Conservation (phyloP, 2,113 vertebrate species). For the Tenebrosternarchus preto region DNA sequence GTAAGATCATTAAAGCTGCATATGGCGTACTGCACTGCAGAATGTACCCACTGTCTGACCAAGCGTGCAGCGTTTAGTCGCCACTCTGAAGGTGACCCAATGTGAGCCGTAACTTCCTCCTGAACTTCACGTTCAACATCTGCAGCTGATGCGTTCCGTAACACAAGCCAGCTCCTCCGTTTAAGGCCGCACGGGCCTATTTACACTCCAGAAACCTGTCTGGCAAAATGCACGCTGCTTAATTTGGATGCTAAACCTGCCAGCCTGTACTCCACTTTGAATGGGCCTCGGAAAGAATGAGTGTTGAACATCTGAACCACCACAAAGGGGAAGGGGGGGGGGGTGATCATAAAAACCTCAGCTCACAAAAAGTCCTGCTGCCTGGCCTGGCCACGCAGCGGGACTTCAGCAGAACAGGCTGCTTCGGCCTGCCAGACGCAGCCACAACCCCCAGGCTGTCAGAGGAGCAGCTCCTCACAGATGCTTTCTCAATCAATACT, state of each 20-base stretch:
- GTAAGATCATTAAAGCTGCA: neutral
- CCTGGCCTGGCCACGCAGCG: slow-evolving; percentile 2
- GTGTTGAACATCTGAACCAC: slow-evolving; percentile 33
- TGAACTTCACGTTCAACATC: slow-evolving; percentile 37
- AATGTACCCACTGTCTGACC: neutral
- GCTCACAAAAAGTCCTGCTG: slow-evolving; percentile 27
- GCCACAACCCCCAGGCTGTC: neutral
- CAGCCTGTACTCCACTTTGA: slow-evolving; percentile 27
- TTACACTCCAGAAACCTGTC: slow-evolving; percentile 36
- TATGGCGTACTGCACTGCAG: neutral
- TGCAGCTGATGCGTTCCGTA: slow-evolving; percentile 14
- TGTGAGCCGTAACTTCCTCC: neutral
- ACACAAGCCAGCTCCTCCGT: slow-evolving; percentile 25
- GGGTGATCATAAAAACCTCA: slow-evolving; percentile 44
- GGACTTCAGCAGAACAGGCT: slow-evolving; percentile 24
- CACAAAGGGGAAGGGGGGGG: neutral
- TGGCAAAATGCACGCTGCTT: slow-evolving; percentile 23
- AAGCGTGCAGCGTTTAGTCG: neutral
- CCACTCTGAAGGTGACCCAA: neutral
- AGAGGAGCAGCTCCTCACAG: neutral
- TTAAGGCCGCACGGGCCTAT: slow-evolving; percentile 36
- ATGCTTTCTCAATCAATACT: slow-evolving; percentile 11
- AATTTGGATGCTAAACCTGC: slow-evolving; percentile 48
- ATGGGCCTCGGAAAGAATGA: slow-evolving; percentile 51
- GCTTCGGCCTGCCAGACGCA: neutral